phyloP scores from a whole-genome alignment of 2,113 vertebrate species.

The Sturnus vulgaris region DNA sequence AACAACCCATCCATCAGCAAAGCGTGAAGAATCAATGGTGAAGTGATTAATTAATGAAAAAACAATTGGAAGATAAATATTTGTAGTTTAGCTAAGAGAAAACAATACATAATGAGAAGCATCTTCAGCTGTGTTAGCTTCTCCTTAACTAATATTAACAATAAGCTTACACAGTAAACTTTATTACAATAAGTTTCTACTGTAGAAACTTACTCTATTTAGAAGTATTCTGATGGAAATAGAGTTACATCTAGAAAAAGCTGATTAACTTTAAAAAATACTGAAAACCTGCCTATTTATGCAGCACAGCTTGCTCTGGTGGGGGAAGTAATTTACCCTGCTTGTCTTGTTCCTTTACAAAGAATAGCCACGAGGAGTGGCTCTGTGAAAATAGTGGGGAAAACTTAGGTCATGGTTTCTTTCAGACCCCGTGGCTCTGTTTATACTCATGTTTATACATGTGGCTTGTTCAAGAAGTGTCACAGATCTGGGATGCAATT shows the following conservation, averaged over 20 bases:
- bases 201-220: background rate
- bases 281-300: background rate
- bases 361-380: background rate
- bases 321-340: background rate
- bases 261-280: background rate
- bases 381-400: background rate
- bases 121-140: background rate
- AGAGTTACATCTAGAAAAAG: background rate
- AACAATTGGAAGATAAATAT: background rate
- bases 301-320: background rate
- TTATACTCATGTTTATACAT: background rate
- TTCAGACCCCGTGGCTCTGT: background rate
- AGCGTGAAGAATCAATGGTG: background rate
- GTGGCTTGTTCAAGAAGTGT: background rate
- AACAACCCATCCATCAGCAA: background rate
- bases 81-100: background rate
- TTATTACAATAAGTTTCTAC: background rate
- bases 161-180: background rate
- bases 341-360: background rate
- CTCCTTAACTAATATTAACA: background rate
- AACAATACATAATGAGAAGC: background rate
- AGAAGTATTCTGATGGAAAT: background rate
- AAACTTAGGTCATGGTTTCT: background rate
- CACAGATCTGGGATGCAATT: background rate
- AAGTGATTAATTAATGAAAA: background rate